These are phyloP conservation scores for rabbit (Oryctolagus cuniculus) DNA, from an alignment of 2,113 vertebrate species.

Conservation along the genomic window DNA sequence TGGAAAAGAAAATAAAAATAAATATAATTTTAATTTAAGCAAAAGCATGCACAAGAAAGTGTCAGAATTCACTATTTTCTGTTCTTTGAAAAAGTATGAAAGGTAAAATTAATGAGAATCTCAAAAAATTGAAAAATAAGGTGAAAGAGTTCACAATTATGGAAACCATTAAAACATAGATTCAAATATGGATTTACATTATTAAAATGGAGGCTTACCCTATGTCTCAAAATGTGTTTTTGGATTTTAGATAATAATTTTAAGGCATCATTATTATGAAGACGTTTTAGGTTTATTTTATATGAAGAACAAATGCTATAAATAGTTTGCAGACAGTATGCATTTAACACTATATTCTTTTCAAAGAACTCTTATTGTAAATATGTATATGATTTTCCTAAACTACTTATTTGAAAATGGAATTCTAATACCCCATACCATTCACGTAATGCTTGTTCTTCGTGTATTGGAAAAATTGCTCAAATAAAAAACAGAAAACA, in stretches of 20 bases:
- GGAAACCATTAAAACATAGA: not conserved
- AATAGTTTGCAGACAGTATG: not conserved
- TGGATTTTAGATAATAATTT: not conserved
- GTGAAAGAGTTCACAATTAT: not conserved
- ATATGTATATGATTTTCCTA: not conserved
- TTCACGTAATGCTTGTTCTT: not conserved
- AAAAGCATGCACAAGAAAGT: not conserved
- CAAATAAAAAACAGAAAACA: not conserved
- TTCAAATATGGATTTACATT: not conserved
- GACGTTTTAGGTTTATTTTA: not conserved
- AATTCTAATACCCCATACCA: not conserved
- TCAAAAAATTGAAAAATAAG: not conserved
- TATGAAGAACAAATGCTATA: not conserved
- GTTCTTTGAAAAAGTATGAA: not conserved
- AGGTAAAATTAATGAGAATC: not conserved
- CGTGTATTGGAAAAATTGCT: not conserved
- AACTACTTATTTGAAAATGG: not conserved
- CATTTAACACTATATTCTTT: not conserved
- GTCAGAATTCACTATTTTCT: not conserved
- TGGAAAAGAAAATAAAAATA: not conserved
- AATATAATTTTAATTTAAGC: not conserved
- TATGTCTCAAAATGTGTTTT: not conserved
- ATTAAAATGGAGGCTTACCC: not conserved
- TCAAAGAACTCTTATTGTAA: not conserved
- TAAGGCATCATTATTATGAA: not conserved